Percentiles rank a stretch among this genome's conserved stretches.
These are phyloP conservation scores for Agapostemon virescens DNA, from an alignment of 2,888 invertebrate genomes.

Conservation along the genomic window DNA sequence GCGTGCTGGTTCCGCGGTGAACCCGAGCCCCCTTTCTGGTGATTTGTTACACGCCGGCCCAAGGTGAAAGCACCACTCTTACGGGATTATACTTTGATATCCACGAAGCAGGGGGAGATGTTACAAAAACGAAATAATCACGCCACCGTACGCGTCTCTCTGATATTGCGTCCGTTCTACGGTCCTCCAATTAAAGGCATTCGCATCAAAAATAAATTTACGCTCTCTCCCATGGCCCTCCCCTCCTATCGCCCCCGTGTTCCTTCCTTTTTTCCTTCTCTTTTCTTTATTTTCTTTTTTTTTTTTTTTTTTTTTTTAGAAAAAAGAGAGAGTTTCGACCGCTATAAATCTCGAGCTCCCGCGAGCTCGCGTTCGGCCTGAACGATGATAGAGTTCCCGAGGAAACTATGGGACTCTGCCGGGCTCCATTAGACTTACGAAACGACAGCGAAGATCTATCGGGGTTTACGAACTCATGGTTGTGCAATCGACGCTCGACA, in stretches of 20 bases:
- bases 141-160: constrained; percentile 27
- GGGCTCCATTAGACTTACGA: constrained; percentile 50
- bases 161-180: constrained; percentile 51
- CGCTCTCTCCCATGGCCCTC: constrained; percentile 11
- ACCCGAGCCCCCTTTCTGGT: constrained; percentile 63
- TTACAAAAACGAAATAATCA: constrained; percentile 57
- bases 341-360: constrained; percentile 48
- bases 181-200: constrained; percentile 59
- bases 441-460: constrained; percentile 45
- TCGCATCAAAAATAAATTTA: constrained; percentile 60
- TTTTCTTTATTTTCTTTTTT: not conserved
- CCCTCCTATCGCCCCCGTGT: not conserved
- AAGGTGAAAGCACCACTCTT: constrained; percentile 68
- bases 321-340: not conserved
- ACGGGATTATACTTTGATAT: constrained; percentile 69
- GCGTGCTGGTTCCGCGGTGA: constrained; percentile 58
- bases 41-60: constrained; percentile 69
- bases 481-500: constrained; percentile 49
- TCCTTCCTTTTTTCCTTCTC: not conserved
- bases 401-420: constrained; percentile 5
- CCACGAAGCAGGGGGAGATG: constrained; percentile 59
- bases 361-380: not conserved
- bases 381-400: not conserved
- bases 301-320: not conserved
- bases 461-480: constrained; percentile 30